Percentiles rank a stretch among this genome's conserved stretches.
These are phyloP conservation scores for Latrodectus hesperus DNA, from an alignment of 2,888 invertebrate genomes.

Conservation along the genomic window DNA sequence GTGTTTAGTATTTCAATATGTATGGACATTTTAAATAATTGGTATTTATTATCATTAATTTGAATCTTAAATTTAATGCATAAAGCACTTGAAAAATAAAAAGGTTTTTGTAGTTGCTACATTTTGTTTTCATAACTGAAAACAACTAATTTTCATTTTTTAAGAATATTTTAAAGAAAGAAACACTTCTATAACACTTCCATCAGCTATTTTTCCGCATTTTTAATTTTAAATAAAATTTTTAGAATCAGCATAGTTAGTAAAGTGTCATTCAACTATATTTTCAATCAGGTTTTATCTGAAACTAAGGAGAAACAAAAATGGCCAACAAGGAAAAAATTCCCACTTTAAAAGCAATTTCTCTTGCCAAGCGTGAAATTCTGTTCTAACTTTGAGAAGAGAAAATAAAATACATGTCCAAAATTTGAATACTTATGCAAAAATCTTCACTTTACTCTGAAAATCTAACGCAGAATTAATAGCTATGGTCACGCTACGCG, in stretches of 20 bases:
- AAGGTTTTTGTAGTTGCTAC: too few relatives aligned
- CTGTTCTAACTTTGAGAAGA: slow-evolving; percentile 17
- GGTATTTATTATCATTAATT: too few relatives aligned
- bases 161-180: slow-evolving; percentile 9
- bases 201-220: too few relatives aligned
- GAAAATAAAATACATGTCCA: background rate
- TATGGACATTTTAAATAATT: too few relatives aligned
- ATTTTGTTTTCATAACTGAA: too few relatives aligned
- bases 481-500: slow-evolving; percentile 40
- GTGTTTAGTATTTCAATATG: too few relatives aligned
- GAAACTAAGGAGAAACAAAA: background rate
- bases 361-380: slow-evolving; percentile 39
- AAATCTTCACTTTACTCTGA: slow-evolving; percentile 30
- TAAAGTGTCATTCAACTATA: too few relatives aligned
- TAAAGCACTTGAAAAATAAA: too few relatives aligned
- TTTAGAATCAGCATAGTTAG: too few relatives aligned
- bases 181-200: too few relatives aligned
- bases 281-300: background rate
- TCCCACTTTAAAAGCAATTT: background rate
- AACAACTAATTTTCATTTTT: slow-evolving; percentile 17
- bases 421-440: slow-evolving; percentile 61
- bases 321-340: background rate
- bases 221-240: background rate
- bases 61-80: too few relatives aligned
- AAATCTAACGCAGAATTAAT: slow-evolving; percentile 51